Evolutionary conservation across 2,797 vertebrate genomes (phyloP).

Genomic region (Pseudomugil gertrudae): DNA sequence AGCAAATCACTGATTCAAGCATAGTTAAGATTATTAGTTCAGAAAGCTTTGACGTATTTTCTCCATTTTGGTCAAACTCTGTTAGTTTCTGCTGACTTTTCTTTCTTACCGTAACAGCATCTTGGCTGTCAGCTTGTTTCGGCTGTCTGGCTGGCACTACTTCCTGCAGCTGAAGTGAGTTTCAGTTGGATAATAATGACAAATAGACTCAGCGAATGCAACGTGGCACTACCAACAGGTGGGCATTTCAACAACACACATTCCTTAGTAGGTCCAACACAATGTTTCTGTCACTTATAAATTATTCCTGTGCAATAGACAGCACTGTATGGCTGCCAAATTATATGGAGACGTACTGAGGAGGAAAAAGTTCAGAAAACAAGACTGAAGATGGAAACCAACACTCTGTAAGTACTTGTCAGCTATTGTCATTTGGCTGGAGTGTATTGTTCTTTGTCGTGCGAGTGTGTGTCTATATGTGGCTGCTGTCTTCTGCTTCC

Average conservation of each 20-base stretch:
- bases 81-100: slow-evolving; percentile 4
- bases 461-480: slow-evolving; percentile 26
- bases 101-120: slow-evolving; percentile 18
- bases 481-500: slow-evolving; percentile 49
- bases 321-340: slow-evolving; percentile 22
- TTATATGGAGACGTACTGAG: slow-evolving; percentile 3
- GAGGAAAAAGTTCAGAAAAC: slow-evolving; percentile 17
- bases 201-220: slow-evolving; percentile 36
- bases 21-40: neutral
- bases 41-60: slow-evolving; percentile 1
- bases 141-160: slow-evolving; percentile 35
- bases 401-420: slow-evolving; percentile 34
- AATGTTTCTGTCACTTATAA: slow-evolving; percentile 40
- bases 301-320: slow-evolving; percentile 40
- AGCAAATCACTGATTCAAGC: neutral
- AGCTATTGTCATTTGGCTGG: slow-evolving; percentile 44
- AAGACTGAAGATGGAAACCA: slow-evolving; percentile 26
- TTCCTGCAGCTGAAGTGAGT: slow-evolving; percentile 27
- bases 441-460: slow-evolving; percentile 25
- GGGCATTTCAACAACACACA: slow-evolving; percentile 37
- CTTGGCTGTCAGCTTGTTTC: slow-evolving; percentile 45
- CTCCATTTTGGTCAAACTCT: slow-evolving; percentile 15
- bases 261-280: slow-evolving; percentile 29
- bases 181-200: slow-evolving; percentile 54
- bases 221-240: slow-evolving; percentile 44